Base-by-base conservation (phyloP, 1,140 invertebrate genomes). In the Caligus rogercresseyi region DNA sequence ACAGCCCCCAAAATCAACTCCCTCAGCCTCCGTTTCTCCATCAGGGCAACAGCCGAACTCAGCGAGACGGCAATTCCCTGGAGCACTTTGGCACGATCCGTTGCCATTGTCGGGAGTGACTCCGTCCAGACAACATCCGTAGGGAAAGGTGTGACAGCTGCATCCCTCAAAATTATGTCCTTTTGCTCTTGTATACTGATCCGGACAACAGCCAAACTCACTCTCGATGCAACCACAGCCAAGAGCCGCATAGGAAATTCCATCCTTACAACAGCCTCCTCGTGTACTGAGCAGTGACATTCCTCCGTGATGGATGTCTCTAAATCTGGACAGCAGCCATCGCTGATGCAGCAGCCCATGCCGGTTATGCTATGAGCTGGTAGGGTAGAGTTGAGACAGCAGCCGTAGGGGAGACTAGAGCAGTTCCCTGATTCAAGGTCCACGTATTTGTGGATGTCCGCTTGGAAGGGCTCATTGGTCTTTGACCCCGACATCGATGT, bases 261-360 rank as follows among this genome's bases (percentile, higher is more conserved):
- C 78, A 72, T 85, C 83, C 2, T 76, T 76, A 70, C 83, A 85
- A 68, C 83, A 85, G 54, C 83, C 82, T 71, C 78, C 75, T 14
- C 71, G 60, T 26, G 64, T 83, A 81, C 75, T 7, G 82, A 78
- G 60, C 77, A 72, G 23, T 75, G 73, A 70, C 83, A 93, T 23
- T 87, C 89, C 71, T 88, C 84, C 67, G 88, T 87, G 13, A 89
- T 90, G 68, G 82, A 78, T 0, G 89, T 83, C 14, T 80, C 69
- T 82, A 87, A 89, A 72, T 96, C 91, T n/a, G 83, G 83, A 73
- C 93, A 96, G 70, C 92, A 96, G 14, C 90, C 90, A 15, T 82
- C 79, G 21, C 77, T 79, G n/a, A 78, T 75, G 68, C 90, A 94
- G 54, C 53, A 61, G 51, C 66, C 64, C 7, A 58, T 83, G 43